phyloP scores from a whole-genome alignment of 2,888 invertebrate genomes.

The Eugnorisma glareosa region DNA sequence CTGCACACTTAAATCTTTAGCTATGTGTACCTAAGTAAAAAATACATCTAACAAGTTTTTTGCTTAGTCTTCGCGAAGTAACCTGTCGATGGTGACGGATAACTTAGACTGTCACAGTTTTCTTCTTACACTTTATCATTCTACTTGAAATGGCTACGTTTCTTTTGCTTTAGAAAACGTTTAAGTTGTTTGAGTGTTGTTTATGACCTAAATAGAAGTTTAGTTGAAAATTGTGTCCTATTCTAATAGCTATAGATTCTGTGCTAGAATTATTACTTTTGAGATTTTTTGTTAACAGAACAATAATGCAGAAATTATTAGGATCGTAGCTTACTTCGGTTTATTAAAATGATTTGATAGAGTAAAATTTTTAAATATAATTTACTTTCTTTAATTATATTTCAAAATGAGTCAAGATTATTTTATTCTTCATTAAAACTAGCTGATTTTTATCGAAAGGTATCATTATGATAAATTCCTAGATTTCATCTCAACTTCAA shows the following conservation, averaged over 20 bases:
- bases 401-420: slow-evolving; percentile 5
- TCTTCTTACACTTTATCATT: slow-evolving; percentile 20
- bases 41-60: slow-evolving; percentile 19
- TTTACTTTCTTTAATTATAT: slow-evolving; percentile 9
- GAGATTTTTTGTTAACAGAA: background rate
- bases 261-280: background rate
- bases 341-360: background rate
- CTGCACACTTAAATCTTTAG: background rate
- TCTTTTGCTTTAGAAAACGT: background rate
- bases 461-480: slow-evolving; percentile 26
- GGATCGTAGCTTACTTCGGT: background rate
- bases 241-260: background rate
- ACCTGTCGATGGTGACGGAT: slow-evolving; percentile 40
- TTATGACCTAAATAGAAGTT: background rate
- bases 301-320: background rate
- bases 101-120: slow-evolving; percentile 25
- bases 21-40: background rate
- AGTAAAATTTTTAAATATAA: background rate
- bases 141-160: slow-evolving; percentile 19
- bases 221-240: background rate
- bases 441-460: slow-evolving; percentile 1
- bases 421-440: slow-evolving; percentile 15
- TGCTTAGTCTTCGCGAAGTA: slow-evolving; percentile 20
- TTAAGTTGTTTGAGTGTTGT: background rate
- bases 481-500: slow-evolving; percentile 29